Conservation (phyloP, 2,113 vertebrate species). For the Athene cunicularia region DNA sequence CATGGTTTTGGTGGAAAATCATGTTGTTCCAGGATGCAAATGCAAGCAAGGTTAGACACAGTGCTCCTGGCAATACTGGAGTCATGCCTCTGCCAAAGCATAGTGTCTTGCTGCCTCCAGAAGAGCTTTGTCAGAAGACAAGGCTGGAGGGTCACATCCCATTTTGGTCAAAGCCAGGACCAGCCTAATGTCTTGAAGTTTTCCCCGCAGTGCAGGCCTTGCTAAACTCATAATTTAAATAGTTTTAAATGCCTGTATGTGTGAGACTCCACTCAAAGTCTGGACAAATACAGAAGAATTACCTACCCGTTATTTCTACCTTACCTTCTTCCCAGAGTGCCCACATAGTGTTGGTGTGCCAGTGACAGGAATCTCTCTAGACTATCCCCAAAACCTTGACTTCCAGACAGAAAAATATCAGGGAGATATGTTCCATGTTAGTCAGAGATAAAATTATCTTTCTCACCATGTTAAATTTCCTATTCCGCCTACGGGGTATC, state of each 20-base stretch:
- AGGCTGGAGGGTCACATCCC: rapidly evolving
- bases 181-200: background rate
- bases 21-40: background rate
- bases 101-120: background rate
- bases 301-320: background rate
- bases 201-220: background rate
- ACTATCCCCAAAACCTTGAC: background rate
- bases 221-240: background rate
- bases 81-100: background rate
- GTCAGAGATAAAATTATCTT: background rate
- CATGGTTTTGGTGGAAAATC: background rate
- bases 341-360: background rate
- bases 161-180: background rate
- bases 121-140: background rate
- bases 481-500: background rate
- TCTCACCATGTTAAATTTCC: background rate
- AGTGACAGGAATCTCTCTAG: background rate
- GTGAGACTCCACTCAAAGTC: background rate
- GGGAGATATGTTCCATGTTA: background rate
- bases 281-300: background rate
- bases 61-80: background rate
- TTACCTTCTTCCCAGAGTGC: background rate
- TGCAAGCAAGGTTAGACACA: background rate
- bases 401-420: background rate
- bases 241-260: background rate